These are phyloP conservation scores for Cynaeus angustus DNA, from an alignment of 2,888 invertebrate genomes.

Conservation along the genomic window DNA sequence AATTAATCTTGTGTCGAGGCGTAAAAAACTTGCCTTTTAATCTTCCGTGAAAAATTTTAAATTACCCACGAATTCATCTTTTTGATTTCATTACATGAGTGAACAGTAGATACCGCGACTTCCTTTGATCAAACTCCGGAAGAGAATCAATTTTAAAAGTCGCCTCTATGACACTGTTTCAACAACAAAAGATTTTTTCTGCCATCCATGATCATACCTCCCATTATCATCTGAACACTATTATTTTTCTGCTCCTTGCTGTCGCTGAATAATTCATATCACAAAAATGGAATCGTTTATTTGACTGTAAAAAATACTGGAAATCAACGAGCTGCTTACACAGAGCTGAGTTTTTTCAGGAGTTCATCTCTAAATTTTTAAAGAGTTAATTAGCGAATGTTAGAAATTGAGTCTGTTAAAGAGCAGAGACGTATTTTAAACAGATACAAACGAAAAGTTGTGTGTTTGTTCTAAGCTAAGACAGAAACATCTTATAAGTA, in stretches of 20 bases:
- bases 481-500: neutral
- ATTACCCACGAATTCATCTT: conserved; percentile 29
- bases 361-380: conserved; percentile 18
- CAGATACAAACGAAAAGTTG: neutral
- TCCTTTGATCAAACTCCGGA: conserved; percentile 35
- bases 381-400: conserved; percentile 34
- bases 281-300: conserved; percentile 9
- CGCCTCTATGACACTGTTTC: conserved; percentile 26
- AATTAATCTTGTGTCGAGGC: neutral
- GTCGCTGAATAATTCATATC: conserved; percentile 27
- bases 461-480: neutral
- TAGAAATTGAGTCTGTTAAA: neutral
- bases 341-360: conserved; percentile 8
- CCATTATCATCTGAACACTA: conserved; percentile 3
- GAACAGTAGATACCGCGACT: conserved; percentile 25
- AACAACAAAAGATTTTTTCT: conserved; percentile 29
- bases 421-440: neutral
- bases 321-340: conserved; percentile 1
- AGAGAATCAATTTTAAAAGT: conserved; percentile 41
- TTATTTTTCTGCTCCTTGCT: conserved; percentile 16
- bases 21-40: conserved; percentile 30
- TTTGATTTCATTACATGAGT: conserved; percentile 32
- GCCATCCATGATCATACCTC: neutral
- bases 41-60: conserved; percentile 37
- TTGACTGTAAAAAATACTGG: conserved; percentile 3